phyloP scores from a whole-genome alignment of 2,113 vertebrate species.

The Hystrix brachyura region DNA sequence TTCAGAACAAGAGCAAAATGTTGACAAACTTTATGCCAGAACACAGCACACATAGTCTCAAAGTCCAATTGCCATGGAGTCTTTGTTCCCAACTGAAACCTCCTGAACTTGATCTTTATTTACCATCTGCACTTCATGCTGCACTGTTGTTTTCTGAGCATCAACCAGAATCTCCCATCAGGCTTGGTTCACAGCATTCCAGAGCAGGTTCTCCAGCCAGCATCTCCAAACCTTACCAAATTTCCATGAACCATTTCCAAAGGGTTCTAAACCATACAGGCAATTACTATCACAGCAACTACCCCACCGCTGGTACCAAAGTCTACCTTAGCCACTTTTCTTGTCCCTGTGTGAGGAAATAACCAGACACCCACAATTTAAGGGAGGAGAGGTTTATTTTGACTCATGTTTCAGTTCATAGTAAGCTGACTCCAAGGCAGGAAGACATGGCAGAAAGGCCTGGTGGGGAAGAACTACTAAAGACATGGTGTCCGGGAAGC shows the following conservation, averaged over 20 bases:
- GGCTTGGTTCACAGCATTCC: neutral
- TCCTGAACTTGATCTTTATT: neutral
- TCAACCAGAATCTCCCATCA: neutral
- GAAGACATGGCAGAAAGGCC: neutral
- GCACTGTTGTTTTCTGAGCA: neutral
- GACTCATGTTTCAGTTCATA: neutral
- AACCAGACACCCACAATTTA: neutral
- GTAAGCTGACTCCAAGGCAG: neutral
- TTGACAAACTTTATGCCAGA: neutral
- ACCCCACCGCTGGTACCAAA: neutral
- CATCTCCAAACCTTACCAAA: neutral
- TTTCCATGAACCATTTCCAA: neutral
- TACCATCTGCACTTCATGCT: neutral
- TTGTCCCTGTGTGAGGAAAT: neutral
- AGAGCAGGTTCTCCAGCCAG: neutral
- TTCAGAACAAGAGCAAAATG: neutral
- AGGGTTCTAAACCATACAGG: neutral
- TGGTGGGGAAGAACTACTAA: neutral
- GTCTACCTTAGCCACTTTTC: neutral
- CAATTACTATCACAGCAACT: neutral
- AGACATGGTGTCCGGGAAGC: neutral
- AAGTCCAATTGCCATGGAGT: neutral
- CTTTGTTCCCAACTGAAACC: neutral
- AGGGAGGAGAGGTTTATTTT: neutral
- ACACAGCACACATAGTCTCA: neutral